Base-by-base conservation (phyloP, 2,888 invertebrate genomes). In the Steromphala cineraria region DNA sequence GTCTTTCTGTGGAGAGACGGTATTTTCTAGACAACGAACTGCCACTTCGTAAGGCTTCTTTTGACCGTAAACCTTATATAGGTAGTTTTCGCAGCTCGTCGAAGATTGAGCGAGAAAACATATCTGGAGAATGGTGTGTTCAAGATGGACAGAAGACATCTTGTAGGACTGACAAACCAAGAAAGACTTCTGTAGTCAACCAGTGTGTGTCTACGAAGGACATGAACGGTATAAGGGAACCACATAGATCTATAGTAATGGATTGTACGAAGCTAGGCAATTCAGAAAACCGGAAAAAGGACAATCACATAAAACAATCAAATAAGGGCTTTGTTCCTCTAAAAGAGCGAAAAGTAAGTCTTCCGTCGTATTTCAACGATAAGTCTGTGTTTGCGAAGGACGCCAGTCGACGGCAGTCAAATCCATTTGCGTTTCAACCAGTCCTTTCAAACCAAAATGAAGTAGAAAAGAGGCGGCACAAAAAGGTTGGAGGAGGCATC, bases 1-100 rank as follows among this genome's bases (percentile, higher is more conserved):
- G 89, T 3, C 83, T 89, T 8, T 85, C 85, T 75, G 78, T 88
- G 7, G 85, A 86, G n/a, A 75, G 91, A 13, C 86, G 84, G 13
- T 89, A 88, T 77, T 82, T 81, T 24, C 19, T 36, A 17, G 74
- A 75, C 46, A 67, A 71, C 40, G 71, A 71, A 28, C 36, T 40
- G 15, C 71, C 71, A n/a, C 19, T 71, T 24, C 31, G 71, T 40
- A 71, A 71, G 36, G 24, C 56, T 19, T 56, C 56, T 1, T 56
- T 56, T 24, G 71, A 71, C 24, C 71, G 71, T n/a, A 71, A 71
- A 13, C 46, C 46, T 5, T 46, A 46, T 46, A 46, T 8, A 46
- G 46, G 10, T 46, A 46, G 10, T 10, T 46, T 46, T 46, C 46
- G 46, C 13, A 46, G 46, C 46, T 46, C 13, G 46, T 46, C 46